Conservation (phyloP, 2,113 vertebrate genomes). For the Bothrops jararaca region DNA sequence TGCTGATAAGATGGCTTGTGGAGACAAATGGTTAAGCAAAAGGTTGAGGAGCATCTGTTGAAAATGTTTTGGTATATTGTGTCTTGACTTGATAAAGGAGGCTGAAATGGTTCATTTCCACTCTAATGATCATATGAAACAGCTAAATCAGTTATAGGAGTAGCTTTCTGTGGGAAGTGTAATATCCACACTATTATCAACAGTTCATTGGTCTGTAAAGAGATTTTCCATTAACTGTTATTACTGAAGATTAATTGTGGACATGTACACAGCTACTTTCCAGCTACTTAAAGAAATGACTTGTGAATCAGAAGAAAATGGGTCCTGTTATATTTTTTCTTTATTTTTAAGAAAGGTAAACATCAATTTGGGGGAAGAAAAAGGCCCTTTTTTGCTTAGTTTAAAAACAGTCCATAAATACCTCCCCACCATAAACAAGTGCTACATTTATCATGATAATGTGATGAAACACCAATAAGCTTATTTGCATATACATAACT, state of each 20-base stretch:
- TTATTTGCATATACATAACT: not conserved
- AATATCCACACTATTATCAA: slow-evolving; percentile 37
- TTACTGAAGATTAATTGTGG: slow-evolving; percentile 36
- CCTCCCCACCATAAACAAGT: not conserved
- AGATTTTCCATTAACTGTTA: slow-evolving; percentile 37
- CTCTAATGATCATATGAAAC: slow-evolving; percentile 16
- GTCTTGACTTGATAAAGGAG: not conserved
- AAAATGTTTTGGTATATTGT: slow-evolving; percentile 2
- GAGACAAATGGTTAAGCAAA: not conserved
- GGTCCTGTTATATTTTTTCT: not conserved
- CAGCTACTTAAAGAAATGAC: not conserved
- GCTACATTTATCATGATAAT: not conserved
- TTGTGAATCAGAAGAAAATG: slow-evolving; percentile 1
- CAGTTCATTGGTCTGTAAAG: slow-evolving; percentile 29
- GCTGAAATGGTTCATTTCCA: slow-evolving; percentile 24
- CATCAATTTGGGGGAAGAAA: not conserved
- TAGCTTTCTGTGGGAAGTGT: slow-evolving; percentile 28
- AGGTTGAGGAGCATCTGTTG: not conserved
- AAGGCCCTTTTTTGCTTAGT: not conserved
- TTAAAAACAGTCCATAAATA: not conserved
- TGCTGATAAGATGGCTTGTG: not conserved
- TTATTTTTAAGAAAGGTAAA: not conserved
- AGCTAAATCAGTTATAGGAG: slow-evolving; percentile 32
- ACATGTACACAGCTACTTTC: slow-evolving; percentile 15
- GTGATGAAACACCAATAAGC: not conserved